Conservation (phyloP, 2,113 vertebrate species). For the Pelecanus crispus region DNA sequence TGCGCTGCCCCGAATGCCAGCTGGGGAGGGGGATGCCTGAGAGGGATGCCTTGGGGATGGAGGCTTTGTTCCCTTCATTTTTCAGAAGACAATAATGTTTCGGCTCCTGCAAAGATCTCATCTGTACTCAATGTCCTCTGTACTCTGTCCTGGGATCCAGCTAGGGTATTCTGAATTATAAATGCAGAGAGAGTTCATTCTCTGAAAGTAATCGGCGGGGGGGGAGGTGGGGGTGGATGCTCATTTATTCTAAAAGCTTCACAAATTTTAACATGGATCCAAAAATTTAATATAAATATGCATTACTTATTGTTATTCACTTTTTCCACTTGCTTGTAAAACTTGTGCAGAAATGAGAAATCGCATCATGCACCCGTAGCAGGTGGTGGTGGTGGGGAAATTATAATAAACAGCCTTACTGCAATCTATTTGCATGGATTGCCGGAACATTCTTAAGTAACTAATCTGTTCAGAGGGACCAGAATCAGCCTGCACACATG, state of each 20-base stretch:
- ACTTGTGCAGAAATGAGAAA: constrained; percentile 23
- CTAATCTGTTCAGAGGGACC: neutral
- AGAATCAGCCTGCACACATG: neutral
- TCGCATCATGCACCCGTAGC: neutral
- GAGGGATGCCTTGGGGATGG: neutral
- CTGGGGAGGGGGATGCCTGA: neutral
- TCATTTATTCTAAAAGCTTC: neutral
- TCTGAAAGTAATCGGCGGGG: neutral
- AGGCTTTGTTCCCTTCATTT: neutral
- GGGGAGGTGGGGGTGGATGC: neutral
- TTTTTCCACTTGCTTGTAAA: constrained; percentile 6
- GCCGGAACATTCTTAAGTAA: constrained; percentile 18
- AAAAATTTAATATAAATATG: constrained; percentile 6
- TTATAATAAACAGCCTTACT: neutral
- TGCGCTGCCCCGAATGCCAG: neutral
- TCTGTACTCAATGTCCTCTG: neutral
- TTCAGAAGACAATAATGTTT: neutral
- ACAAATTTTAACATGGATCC: neutral
- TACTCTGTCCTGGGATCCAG: neutral
- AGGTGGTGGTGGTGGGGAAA: neutral
- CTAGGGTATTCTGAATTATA: neutral
- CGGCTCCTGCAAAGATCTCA: neutral
- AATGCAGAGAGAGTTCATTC: neutral
- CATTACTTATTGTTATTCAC: neutral
- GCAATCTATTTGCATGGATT: constrained; percentile 29